Evolutionary conservation across 2,888 invertebrate species (phyloP), one percentile per base, ranked within the genome.

Genomic region (Anthophora plumipes): DNA sequence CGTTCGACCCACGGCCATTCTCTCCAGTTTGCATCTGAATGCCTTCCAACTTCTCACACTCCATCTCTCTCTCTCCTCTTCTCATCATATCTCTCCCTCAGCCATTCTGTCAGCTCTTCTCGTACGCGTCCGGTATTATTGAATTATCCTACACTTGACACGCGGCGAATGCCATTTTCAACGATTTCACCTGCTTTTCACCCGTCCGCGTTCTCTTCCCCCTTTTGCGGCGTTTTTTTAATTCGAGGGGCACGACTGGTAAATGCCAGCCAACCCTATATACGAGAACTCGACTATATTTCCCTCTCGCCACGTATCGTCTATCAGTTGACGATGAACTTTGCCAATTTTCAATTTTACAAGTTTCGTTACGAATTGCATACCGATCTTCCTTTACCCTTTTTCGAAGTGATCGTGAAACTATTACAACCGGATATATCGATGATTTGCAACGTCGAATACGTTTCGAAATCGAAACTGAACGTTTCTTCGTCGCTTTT

Each of bases 1-100:
- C 87, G 85, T 83, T 84, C 86, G 82, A 83, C 83, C 82, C 88
- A 77, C 78, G 70, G 76, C 69, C 64, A 84, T 83, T 88, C 87
- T 74, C 80, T 79, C 67, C 80, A 77, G 82, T 87, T 89, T 89
- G 87, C 89, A 88, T 90, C 85, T 87, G 84, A 89, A 89, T 90
- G 76, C 84, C 75, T 50, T n/a, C n/a, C n/a, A n/a, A n/a, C n/a
- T n/a, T 64, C 68, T 20, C 55, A 69, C 68, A 52, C 57, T 54
- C 75, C 69, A 48, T 43, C 69, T 61, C 57, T 50, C 59, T 39
- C 46, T 54, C 78, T 75, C 31, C 31, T 31, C 31, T 31, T 31
- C 31, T 31, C 31, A 4, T 4, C 31, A 31, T 31, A 31, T 50
- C 61, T 39, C 46, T 54, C 78, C 73, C 79, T 69, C 68, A 57